phyloP scores from a whole-genome alignment of 2,888 invertebrate genomes.

The Fragum fragum region DNA sequence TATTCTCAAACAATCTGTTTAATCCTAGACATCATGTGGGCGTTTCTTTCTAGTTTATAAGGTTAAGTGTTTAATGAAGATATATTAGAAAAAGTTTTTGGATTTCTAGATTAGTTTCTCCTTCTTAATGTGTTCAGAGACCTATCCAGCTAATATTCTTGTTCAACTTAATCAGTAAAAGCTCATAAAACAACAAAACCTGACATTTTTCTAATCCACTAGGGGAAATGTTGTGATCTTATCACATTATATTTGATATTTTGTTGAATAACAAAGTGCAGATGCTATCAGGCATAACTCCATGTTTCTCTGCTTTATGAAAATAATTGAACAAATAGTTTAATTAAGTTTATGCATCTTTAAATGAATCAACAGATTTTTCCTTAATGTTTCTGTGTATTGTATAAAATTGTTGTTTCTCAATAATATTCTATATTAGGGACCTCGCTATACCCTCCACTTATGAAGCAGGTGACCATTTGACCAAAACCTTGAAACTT shows the following conservation, averaged over 20 bases:
- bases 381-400: no score
- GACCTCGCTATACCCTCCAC: no score
- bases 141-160: constrained; percentile 19
- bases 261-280: neutral
- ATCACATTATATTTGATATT: neutral
- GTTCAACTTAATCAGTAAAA: constrained; percentile 20
- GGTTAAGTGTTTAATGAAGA: constrained; percentile 28
- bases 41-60: neutral
- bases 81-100: constrained; percentile 12
- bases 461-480: no score
- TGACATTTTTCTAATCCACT: constrained; percentile 19
- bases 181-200: constrained; percentile 21
- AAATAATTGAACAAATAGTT: no score
- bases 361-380: no score
- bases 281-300: neutral
- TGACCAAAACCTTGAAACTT: no score
- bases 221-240: neutral
- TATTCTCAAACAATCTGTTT: no score
- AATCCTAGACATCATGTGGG: neutral
- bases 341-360: no score
- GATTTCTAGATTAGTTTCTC: neutral
- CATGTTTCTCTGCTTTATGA: no score
- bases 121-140: constrained; percentile 14
- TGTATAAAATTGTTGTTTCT: no score
- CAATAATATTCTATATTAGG: no score